Percentiles rank a stretch among this genome's conserved stretches.
Evolutionary conservation across 1,140 invertebrate genomes (phyloP).

Genomic region (Pseudomyrmex sp.): DNA sequence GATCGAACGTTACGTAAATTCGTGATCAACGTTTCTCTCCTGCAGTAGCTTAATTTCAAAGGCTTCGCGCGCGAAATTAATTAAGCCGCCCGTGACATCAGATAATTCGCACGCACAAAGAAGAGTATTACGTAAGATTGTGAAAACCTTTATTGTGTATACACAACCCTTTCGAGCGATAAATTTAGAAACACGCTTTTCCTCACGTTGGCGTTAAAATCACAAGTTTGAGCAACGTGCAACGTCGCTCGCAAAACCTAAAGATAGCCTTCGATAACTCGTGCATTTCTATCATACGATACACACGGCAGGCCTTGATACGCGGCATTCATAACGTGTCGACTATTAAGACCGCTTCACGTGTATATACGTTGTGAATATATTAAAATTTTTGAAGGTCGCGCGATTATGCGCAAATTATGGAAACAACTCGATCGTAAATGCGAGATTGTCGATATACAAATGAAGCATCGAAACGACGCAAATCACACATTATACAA

Average conservation of each 20-base stretch:
- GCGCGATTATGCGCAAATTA: background rate
- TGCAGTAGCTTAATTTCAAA: too few relatives aligned
- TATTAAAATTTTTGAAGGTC: slow-evolving; percentile 2
- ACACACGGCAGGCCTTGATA: background rate
- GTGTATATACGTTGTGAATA: background rate
- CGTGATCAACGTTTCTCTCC: too few relatives aligned
- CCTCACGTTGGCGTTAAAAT: background rate
- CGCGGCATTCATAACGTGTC: background rate
- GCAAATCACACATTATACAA: too few relatives aligned
- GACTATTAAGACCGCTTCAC: too few relatives aligned
- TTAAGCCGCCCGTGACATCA: too few relatives aligned
- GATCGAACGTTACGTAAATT: too few relatives aligned
- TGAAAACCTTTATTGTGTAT: background rate
- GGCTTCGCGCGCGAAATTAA: too few relatives aligned
- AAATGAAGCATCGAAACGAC: too few relatives aligned
- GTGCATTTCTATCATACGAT: background rate
- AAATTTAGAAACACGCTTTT: slow-evolving; percentile 10
- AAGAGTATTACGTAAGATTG: background rate
- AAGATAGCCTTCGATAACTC: background rate
- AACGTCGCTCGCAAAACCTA: background rate
- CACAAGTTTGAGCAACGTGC: background rate
- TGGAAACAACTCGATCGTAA: too few relatives aligned
- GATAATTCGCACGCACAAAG: too few relatives aligned
- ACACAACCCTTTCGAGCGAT: background rate
- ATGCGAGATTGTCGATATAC: too few relatives aligned